These are phyloP conservation scores for Mimas tiliae DNA, from an alignment of 2,888 invertebrate genomes.

Conservation along the genomic window DNA sequence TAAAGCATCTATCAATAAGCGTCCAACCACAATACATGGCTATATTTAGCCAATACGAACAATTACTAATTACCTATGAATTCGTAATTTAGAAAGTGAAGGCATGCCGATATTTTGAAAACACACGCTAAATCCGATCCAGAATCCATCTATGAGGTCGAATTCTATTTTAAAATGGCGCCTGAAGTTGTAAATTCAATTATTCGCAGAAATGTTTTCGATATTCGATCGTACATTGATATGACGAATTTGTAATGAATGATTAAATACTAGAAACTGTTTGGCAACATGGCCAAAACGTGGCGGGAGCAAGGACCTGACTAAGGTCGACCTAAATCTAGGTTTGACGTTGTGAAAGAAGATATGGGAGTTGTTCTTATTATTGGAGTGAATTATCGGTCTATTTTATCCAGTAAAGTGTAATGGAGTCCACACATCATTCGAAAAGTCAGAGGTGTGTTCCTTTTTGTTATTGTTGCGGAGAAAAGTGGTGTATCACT, in stretches of 20 bases:
- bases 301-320: neutral
- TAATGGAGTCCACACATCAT: no score
- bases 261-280: neutral
- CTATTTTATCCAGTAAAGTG: no score
- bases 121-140: constrained; percentile 22
- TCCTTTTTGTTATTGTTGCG: no score
- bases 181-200: constrained; percentile 10
- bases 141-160: constrained; percentile 21
- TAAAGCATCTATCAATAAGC: neutral
- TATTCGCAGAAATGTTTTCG: constrained; percentile 23
- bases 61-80: constrained; percentile 4
- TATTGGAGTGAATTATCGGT: neutral
- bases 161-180: constrained; percentile 27
- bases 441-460: no score
- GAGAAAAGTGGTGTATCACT: no score
- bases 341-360: neutral
- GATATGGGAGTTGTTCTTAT: no score
- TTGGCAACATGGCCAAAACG: neutral
- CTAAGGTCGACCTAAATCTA: neutral
- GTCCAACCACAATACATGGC: neutral
- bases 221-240: constrained; percentile 11
- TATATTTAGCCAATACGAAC: neutral
- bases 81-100: constrained; percentile 29
- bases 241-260: constrained; percentile 6
- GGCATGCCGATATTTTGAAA: constrained; percentile 31